Percentiles rank a stretch among this genome's conserved stretches.
These are phyloP conservation scores for Amphipyra tragopoginis DNA, from an alignment of 2,888 invertebrate genomes.

Conservation along the genomic window DNA sequence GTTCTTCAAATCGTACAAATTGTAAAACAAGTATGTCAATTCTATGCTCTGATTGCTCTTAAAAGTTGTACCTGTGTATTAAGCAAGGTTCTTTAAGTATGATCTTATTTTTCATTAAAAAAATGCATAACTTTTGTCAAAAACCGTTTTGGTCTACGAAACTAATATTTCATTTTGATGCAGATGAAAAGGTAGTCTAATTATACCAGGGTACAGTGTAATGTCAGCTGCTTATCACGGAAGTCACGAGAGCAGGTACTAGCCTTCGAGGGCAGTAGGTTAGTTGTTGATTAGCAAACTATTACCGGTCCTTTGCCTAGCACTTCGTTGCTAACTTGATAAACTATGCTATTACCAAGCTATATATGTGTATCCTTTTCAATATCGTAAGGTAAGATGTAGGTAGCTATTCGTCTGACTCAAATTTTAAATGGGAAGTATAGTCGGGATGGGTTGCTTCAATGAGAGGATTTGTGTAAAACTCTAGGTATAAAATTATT, in stretches of 20 bases:
- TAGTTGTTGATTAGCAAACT: constrained; percentile 37
- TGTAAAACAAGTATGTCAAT: constrained; percentile 31
- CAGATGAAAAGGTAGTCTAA: background rate
- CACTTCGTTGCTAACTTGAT: constrained; percentile 28
- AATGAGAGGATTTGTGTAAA: too few species aligned
- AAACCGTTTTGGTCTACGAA: too few species aligned
- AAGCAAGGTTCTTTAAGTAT: too few species aligned
- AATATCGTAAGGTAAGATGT: too few species aligned
- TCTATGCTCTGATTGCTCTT: constrained; percentile 13
- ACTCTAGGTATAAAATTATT: too few species aligned
- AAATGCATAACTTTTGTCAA: too few species aligned
- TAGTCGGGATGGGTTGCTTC: too few species aligned
- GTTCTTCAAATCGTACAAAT: constrained; percentile 30
- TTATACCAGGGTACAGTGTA: background rate
- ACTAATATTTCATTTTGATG: too few species aligned
- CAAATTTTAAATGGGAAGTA: too few species aligned
- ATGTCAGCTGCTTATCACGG: constrained; percentile 1
- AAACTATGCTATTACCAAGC: background rate
- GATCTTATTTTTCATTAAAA: too few species aligned
- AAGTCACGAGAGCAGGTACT: constrained; percentile 9
- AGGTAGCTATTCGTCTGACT: too few species aligned
- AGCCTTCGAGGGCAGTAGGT: constrained; percentile 39
- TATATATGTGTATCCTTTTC: background rate
- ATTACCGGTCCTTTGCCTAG: constrained; percentile 28
- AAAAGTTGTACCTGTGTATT: background rate